A percentile compares a stretch with the other conserved stretches of the same genome.
These are phyloP conservation scores for Nasonia vitripennis DNA, from an alignment of 1,140 invertebrate genomes.

Conservation along the genomic window DNA sequence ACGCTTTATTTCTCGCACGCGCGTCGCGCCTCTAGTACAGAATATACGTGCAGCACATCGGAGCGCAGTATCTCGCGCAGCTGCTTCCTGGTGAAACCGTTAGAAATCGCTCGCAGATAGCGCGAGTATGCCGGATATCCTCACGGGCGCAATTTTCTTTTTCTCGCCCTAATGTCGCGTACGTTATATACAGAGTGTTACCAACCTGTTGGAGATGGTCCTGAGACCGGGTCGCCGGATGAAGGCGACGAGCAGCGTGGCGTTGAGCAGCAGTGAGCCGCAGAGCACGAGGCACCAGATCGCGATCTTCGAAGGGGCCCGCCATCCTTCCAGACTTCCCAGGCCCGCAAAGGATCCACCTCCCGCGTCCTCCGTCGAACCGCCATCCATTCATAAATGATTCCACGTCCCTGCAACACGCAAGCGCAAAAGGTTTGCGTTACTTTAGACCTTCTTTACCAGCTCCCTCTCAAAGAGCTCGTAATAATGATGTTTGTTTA, in stretches of 20 bases:
- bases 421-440: not conserved
- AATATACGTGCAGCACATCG: too few species aligned
- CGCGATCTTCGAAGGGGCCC: conserved; percentile 64
- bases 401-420: conserved; percentile 65
- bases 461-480: too few species aligned
- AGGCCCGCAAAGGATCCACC: conserved; percentile 66
- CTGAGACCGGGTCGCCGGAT: conserved; percentile 76
- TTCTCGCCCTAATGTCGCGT: too few species aligned
- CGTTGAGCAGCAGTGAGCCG: conserved; percentile 69
- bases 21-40: too few species aligned
- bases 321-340: conserved; percentile 70
- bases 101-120: not conserved
- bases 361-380: conserved; percentile 67
- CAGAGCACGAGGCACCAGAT: conserved; percentile 69
- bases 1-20: not conserved
- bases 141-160: not conserved
- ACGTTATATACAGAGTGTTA: not conserved
- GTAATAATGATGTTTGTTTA: not conserved
- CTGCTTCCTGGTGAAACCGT: not conserved
- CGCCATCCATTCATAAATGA: conserved; percentile 75
- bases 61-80: too few species aligned
- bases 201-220: conserved; percentile 79
- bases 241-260: conserved; percentile 77
- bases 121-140: not conserved
- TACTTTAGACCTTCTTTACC: not conserved